These are phyloP conservation scores for Hirtodrosophila confusa DNA, from an alignment of 2,888 invertebrate genomes.

Conservation along the genomic window DNA sequence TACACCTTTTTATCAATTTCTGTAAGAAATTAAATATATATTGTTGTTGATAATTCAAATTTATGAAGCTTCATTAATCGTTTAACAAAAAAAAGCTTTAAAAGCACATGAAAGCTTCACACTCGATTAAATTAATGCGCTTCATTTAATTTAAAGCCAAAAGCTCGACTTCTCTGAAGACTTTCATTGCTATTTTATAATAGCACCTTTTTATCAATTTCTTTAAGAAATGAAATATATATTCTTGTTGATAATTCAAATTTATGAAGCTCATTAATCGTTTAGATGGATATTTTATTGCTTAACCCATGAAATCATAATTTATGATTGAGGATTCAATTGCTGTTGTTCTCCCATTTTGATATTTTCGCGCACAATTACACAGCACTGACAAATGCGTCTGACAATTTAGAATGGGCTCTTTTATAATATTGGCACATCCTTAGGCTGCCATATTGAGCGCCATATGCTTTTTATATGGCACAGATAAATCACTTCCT, in stretches of 20 bases:
- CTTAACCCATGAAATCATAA: too few relatives aligned
- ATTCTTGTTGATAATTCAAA: conserved; percentile 2
- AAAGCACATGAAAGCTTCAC: too few relatives aligned
- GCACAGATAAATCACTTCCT: conserved; percentile 58
- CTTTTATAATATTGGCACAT: conserved; percentile 12
- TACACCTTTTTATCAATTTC: too few relatives aligned
- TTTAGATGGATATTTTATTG: too few relatives aligned
- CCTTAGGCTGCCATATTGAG: conserved; percentile 9
- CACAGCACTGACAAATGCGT: conserved; percentile 8
- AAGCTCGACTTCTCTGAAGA: too few relatives aligned
- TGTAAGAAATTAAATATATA: too few relatives aligned
- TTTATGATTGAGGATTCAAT: background rate
- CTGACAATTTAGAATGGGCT: conserved; percentile 1
- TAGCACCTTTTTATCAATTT: background rate
- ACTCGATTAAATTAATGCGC: background rate
- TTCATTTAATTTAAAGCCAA: too few relatives aligned
- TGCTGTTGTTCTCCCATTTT: background rate
- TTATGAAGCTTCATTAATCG: conserved; percentile 22
- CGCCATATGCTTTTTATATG: conserved; percentile 21
- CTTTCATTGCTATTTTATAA: background rate
- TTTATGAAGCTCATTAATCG: conserved; percentile 22
- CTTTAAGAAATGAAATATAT: too few relatives aligned
- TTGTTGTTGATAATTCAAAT: conserved; percentile 5
- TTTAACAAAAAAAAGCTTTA: too few relatives aligned
- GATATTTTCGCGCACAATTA: conserved; percentile 24